Evolutionary conservation across 2,113 vertebrate genomes (phyloP), one percentile per base, ranked within the genome.

Genomic region (Tetrax tetrax): DNA sequence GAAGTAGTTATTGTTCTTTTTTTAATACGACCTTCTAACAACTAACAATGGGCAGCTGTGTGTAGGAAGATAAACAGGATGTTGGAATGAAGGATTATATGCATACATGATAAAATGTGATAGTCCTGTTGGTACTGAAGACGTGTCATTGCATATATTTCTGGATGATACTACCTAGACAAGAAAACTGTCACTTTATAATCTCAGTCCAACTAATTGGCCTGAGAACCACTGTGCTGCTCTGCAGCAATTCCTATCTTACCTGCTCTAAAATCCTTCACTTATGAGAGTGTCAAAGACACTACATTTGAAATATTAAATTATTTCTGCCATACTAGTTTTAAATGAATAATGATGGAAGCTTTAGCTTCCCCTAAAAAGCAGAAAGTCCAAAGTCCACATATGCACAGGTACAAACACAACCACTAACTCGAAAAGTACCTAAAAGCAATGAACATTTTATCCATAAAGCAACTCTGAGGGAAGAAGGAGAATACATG

Each of bases 21-120:
- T 68, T 60, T 27, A 76, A 61, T 61, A 63, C 3, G 7, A 79
- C 54, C 31, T 84, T 88, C 28, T 81, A 31, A 82, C 53, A 11
- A 64, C 11, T 60, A 78, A 66, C 12, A 15, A 87, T 60, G 12
- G 60, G 53, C 87, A 79, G 72, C 83, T 96, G 83, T 43, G 29
- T 65, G 27, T 35, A 57, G 64, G 65, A 96, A 84, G 72, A 89
- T 48, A 96, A 96, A 96, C 91, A 96, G 93, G 91, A 96, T 87
- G 84, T 33, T 33, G 45, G 57, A 84, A 3, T 0, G 14, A 84
- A 91, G 69, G 69, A 48, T 57, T 47, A 33, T 16, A 76, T 1
- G 17, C 37, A 56, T 12, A 33, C 16, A 31, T 15, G 47, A 81
- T 29, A 76, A 87, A 81, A 66, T 21, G 13, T 38, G 93, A 17